A percentile compares a stretch with the other conserved stretches of the same genome.
Conservation (phyloP, 2,888 invertebrate species). For the Pharmacophagus antenor region DNA sequence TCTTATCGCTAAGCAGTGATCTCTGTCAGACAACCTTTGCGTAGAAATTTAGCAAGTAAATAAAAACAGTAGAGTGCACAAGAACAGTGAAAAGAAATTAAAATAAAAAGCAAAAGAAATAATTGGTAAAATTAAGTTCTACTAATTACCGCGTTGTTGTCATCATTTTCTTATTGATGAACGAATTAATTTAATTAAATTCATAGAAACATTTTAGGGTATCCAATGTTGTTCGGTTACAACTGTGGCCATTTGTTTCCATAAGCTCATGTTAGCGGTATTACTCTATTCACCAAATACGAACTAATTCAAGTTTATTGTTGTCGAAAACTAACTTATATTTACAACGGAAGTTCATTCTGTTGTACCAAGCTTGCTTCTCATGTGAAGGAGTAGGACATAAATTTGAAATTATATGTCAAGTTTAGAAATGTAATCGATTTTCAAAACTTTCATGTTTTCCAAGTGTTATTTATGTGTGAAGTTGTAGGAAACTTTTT, state of each 20-base stretch:
- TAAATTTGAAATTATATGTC: background rate
- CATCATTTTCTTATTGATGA: no score
- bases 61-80: no score
- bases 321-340: conserved; percentile 1
- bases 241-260: conserved; percentile 2
- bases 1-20: no score
- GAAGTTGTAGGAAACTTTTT: background rate
- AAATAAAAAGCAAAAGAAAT: no score
- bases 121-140: no score
- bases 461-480: background rate
- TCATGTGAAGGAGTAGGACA: background rate
- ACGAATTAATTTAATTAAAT: no score
- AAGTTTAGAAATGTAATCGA: background rate
- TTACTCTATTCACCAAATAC: conserved; percentile 5
- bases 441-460: background rate
- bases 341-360: conserved; percentile 2
- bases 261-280: background rate
- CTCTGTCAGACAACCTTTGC: no score
- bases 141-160: no score
- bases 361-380: background rate
- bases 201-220: background rate
- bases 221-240: background rate
- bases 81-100: no score
- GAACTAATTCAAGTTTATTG: conserved; percentile 9
- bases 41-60: no score